Base-by-base conservation (phyloP, 2,888 invertebrate genomes). In the Cheilosia variabilis region DNA sequence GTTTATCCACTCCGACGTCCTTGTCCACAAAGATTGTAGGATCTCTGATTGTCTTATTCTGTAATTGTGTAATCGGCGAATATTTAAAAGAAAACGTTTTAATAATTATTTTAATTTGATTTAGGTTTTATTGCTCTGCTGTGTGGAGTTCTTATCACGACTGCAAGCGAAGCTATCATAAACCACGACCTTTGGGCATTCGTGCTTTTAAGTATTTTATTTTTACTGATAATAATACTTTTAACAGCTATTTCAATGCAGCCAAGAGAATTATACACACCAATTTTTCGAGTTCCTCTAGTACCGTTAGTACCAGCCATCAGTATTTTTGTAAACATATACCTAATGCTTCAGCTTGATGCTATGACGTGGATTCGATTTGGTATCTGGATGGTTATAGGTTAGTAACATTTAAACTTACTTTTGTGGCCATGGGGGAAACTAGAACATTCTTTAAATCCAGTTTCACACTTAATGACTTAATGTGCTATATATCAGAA, bases 271-370 rank as follows among this genome's bases (percentile, higher is more conserved):
- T 53, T 87, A 0, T 69, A 88, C 2, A 87, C 89, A 37, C 80
- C 89, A 13, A 88, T 89, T 31, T 92, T 92, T 69, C 92, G 97
- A 95, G 97, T 97, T 7, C 98, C 98, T 0, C 92, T 96, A 17
- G 96, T 98, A 0, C 98, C 98, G 0, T 90, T 97, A 9, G 92
- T 97, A 71, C 98, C 98, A 0, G 95, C 95, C 57, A 89, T 96
- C 50, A 97, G 97, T 91, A 96, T 97, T 88, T 95, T 97, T 88
- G 93, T 96, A 57, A 98, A 98, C 90, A 94, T 97, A 75, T 96
- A 97, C 90, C 93, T 98, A 17, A 97, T 98, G 97, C 93, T 96
- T 73, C 95, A 96, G 91, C 93, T 98, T 88, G 96, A 96, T 87
- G 88, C 91, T 2, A 93, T 94, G 88, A 98, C 98, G 1, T 98